Evolutionary conservation across 2,888 invertebrate species (phyloP), one percentile per base, ranked within the genome.

Genomic region (Pseudococcus jackbeardsleyi): DNA sequence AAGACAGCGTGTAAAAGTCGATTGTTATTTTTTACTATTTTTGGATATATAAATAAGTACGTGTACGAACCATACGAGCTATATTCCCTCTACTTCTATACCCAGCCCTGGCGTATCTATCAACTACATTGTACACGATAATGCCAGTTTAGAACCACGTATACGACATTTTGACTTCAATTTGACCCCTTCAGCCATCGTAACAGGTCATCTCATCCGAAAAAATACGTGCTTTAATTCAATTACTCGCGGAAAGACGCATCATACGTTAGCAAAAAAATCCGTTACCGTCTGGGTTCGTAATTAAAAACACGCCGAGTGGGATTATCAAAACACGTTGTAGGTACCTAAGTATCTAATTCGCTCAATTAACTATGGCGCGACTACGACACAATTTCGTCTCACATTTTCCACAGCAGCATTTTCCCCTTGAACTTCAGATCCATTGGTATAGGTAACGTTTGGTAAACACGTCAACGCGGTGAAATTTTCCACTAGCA

Each of bases 11-110:
- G 22, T 22, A 19, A 64, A 72, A 72, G 42, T 17, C n/a, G 79
- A 79, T 72, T 33, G n/a, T 72, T 68, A 42, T 42, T 42, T 72
- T 72, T 72, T 72, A 72, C 68, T 72, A 6, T 72, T 72, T 72
- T 72, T 72, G 68, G 33, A 72, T 33, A 72, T 72, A 26, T 12
- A 9, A 6, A 19, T 54, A 54, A 11, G 54, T 54, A 54, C 1
- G 15, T 17, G 17, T 54, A 54, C 54, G 26, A 33, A 33, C 26
- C 26, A 3, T 33, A 33, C 3, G 26, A 1, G 26, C 26, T 33
- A 33, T 33, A 33, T 33, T 1, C 26, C 26, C 26, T 33, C 26
- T 33, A 33, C 26, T 33, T 33, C 26, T 33, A 33, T 33, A 33
- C 26, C 26, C 3, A 33, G 26, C 3, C 26, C 26, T 33, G 26